Evolutionary conservation across 1,140 invertebrate genomes (phyloP).

Genomic region (Trichonephila clavata): DNA sequence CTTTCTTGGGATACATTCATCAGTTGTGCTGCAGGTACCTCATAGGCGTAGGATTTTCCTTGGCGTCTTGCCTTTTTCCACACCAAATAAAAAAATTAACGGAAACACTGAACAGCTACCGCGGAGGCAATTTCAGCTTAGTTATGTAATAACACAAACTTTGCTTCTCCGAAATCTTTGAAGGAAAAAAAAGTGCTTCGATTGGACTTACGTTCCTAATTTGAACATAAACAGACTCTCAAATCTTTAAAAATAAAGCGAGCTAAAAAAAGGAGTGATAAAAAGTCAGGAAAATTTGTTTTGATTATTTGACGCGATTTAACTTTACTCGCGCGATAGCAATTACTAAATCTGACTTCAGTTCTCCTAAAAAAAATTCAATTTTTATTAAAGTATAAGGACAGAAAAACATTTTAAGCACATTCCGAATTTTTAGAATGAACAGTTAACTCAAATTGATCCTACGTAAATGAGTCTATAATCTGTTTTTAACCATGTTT

Average conservation of each 20-base stretch:
- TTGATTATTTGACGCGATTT: neutral
- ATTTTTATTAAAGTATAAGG: too few species aligned
- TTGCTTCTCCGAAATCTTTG: neutral
- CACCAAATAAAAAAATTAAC: neutral
- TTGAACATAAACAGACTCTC: neutral
- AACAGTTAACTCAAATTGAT: too few species aligned
- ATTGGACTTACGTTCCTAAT: neutral
- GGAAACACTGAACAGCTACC: neutral
- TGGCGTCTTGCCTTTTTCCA: conserved; percentile 15
- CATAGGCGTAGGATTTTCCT: neutral
- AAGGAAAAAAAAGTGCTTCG: neutral
- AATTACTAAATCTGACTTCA: neutral
- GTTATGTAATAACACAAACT: conserved; percentile 8
- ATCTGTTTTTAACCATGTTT: too few species aligned
- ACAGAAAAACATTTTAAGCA: too few species aligned
- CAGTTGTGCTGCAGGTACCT: neutral
- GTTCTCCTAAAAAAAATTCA: too few species aligned
- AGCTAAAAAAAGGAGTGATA: too few species aligned
- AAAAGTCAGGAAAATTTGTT: neutral
- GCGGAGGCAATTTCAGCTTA: neutral
- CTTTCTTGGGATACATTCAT: neutral
- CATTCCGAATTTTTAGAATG: too few species aligned
- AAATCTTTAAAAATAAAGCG: too few species aligned
- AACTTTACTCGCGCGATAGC: neutral
- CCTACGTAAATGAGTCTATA: too few species aligned